Percentiles rank a stretch among this genome's conserved stretches.
Conservation (phyloP, 2,797 vertebrate species). For the Parotocinclus haroldoi region DNA sequence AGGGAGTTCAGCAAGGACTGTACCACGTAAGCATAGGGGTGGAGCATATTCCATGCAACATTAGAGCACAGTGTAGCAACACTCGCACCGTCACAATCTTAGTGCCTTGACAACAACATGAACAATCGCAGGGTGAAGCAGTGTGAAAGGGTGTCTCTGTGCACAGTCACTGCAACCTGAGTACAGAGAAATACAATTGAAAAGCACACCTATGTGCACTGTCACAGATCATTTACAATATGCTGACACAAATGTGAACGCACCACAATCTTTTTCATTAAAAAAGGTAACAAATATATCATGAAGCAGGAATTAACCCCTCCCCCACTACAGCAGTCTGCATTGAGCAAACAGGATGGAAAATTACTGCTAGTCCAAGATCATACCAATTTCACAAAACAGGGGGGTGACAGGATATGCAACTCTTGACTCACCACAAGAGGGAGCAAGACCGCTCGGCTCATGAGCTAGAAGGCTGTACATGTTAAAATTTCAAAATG, state of each 20-base stretch:
- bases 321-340: conserved; percentile 48
- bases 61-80: conserved; percentile 24
- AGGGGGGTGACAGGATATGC: conserved; percentile 40
- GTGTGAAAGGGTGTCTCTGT: neutral
- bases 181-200: too few species aligned
- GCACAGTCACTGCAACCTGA: neutral
- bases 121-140: neutral
- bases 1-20: conserved; percentile 24
- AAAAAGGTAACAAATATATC: conserved; percentile 4
- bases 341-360: conserved; percentile 59
- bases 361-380: conserved; percentile 65
- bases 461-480: too few species aligned
- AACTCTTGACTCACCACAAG: conserved; percentile 43
- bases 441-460: conserved; percentile 26
- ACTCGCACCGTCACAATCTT: conserved; percentile 12
- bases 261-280: neutral
- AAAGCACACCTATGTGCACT: too few species aligned
- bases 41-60: conserved; percentile 43
- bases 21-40: conserved; percentile 41
- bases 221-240: too few species aligned
- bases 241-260: neutral
- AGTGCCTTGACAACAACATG: neutral
- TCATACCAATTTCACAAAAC: conserved; percentile 64
- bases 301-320: conserved; percentile 21
- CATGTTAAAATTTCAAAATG: too few species aligned